Percentiles rank a stretch among this genome's conserved stretches.
These are phyloP conservation scores for Coturnix japonica DNA, from an alignment of 2,113 vertebrate species.

Conservation along the genomic window DNA sequence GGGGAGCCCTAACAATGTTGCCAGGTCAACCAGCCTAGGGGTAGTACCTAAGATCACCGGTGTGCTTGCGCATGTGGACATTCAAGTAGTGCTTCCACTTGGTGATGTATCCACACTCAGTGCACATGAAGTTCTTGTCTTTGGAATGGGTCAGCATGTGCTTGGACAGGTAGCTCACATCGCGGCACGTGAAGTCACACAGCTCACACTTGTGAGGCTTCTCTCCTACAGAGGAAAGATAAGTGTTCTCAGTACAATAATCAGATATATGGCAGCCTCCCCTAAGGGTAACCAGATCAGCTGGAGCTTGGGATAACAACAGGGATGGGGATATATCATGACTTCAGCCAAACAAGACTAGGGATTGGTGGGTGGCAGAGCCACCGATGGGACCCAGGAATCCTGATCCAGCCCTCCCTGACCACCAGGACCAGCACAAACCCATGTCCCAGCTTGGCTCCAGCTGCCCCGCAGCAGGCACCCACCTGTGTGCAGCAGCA, in stretches of 20 bases:
- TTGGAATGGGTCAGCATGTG: slow-evolving; percentile 95
- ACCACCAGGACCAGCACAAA: not conserved
- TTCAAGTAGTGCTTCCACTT: slow-evolving; percentile 98
- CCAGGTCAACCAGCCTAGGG: not conserved
- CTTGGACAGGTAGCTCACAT: slow-evolving; percentile 95
- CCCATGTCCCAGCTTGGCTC: not conserved
- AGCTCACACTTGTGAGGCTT: slow-evolving; percentile 94
- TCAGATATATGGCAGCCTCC: not conserved
- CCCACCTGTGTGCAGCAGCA: slow-evolving; percentile 91
- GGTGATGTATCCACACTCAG: slow-evolving; percentile 95
- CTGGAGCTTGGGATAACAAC: not conserved
- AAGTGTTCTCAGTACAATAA: not conserved
- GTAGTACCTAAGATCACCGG: slow-evolving; percentile 91
- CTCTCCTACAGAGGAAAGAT: slow-evolving; percentile 81
- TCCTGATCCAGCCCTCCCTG: not conserved
- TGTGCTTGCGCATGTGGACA: slow-evolving; percentile 98
- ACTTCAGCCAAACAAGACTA: not conserved
- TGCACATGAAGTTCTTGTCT: slow-evolving; percentile 96
- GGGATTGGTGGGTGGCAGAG: not conserved
- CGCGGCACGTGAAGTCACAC: slow-evolving; percentile 94
- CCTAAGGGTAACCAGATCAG: not conserved
- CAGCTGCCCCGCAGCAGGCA: fast-evolving
- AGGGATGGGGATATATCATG: not conserved
- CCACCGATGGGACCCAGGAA: not conserved
- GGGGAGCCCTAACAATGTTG: not conserved